Percentiles rank a stretch among this genome's conserved stretches.
phyloP scores from a whole-genome alignment of 2,888 invertebrate genomes.

The Auanema freiburgensis region DNA sequence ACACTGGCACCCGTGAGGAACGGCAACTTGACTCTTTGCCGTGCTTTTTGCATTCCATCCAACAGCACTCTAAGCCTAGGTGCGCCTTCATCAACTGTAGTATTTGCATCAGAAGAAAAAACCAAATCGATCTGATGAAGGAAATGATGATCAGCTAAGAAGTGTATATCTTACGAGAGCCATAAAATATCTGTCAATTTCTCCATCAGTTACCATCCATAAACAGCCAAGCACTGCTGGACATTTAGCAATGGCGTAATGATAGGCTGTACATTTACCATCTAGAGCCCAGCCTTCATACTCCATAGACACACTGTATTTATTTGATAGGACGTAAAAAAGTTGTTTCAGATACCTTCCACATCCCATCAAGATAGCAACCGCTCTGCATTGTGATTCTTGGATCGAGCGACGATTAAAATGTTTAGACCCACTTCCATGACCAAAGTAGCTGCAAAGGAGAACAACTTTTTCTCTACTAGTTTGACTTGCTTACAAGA shows the following conservation, averaged over 20 bases:
- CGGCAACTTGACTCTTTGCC: conserved; percentile 42
- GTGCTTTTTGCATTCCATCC: conserved; percentile 40
- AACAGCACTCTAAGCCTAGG: conserved; percentile 26
- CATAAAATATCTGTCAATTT: conserved; percentile 57
- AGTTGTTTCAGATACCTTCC: conserved; percentile 29
- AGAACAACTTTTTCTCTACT: not conserved
- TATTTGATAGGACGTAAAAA: not conserved
- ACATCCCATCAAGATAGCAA: conserved; percentile 58
- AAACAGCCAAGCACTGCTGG: conserved; percentile 59
- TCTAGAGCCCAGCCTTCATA: conserved; percentile 54
- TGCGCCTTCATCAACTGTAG: conserved; percentile 17
- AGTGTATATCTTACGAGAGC: conserved; percentile 27
- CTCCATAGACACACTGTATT: conserved; percentile 41
- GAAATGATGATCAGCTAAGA: not conserved
- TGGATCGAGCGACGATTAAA: conserved; percentile 36
- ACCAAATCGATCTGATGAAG: conserved; percentile 11
- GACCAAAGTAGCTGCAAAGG: conserved; percentile 46
- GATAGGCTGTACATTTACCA: conserved; percentile 46
- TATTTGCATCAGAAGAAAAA: conserved; percentile 26
- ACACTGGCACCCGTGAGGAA: conserved; percentile 57
- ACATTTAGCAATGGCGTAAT: conserved; percentile 51
- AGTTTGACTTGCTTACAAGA: conserved; percentile 35
- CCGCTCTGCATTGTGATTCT: conserved; percentile 48
- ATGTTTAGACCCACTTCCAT: conserved; percentile 36
- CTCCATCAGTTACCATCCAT: conserved; percentile 62